phyloP scores from a whole-genome alignment of 23 tunicate genomes.

The Halocynthia roretzi region DNA sequence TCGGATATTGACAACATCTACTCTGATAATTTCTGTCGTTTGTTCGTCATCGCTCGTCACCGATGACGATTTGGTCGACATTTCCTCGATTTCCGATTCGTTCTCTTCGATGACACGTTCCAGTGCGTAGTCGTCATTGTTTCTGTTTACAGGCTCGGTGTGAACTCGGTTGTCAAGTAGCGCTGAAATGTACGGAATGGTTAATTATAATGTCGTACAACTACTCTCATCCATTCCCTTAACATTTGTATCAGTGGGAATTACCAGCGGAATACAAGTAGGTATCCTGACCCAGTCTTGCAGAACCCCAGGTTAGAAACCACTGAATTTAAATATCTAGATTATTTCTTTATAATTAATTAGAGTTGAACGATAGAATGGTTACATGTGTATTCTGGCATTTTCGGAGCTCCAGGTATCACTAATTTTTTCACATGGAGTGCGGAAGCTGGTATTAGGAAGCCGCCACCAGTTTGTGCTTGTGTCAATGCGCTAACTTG shows the following conservation, averaged over 20 bases:
- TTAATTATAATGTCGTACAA: too few species aligned
- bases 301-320: too few species aligned
- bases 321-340: too few species aligned
- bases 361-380: too few species aligned
- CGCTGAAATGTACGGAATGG: too few species aligned
- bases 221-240: too few species aligned
- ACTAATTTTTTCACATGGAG: constrained; percentile 37
- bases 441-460: constrained; percentile 47
- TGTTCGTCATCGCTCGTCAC: constrained; percentile 16
- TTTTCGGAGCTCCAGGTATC: constrained; percentile 14
- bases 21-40: constrained; percentile 38
- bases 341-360: too few species aligned
- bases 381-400: too few species aligned
- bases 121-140: constrained; percentile 11
- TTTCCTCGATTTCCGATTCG: constrained; percentile 8
- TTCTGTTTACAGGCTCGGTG: constrained; percentile 2
- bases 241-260: too few species aligned
- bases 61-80: constrained; percentile 4
- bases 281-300: too few species aligned
- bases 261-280: too few species aligned
- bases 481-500: constrained; percentile 63
- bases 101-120: constrained; percentile 23
- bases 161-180: too few species aligned
- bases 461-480: constrained; percentile 73
- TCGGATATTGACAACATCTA: constrained; percentile 35